phyloP scores from a whole-genome alignment of 2,797 vertebrate species.

The Vespertilio murinus region DNA sequence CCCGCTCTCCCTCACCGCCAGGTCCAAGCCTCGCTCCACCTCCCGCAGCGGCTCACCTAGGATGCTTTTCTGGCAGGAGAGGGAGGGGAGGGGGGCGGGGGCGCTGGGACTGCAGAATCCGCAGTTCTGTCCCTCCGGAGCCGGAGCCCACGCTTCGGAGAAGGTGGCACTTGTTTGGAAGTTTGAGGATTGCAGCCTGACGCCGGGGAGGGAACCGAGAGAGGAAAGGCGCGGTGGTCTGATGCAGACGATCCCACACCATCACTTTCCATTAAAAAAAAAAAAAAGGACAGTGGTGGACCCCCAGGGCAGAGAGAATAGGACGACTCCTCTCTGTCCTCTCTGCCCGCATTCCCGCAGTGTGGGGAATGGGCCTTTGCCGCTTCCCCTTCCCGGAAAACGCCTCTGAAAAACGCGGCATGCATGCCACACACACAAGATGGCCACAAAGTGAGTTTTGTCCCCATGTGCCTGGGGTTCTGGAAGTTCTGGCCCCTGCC shows the following conservation, averaged over 20 bases:
- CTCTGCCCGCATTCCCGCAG: background rate
- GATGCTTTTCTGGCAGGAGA: conserved; percentile 2
- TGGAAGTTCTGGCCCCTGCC: background rate
- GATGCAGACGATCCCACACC: background rate
- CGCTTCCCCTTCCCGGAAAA: conserved; percentile 28
- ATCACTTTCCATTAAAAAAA: background rate
- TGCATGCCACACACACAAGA: background rate
- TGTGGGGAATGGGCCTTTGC: background rate
- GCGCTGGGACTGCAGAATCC: conserved; percentile 44
- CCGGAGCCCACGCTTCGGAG: background rate
- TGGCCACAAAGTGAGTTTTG: background rate
- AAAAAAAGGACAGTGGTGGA: background rate
- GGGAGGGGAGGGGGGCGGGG: too few relatives aligned
- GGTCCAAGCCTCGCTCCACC: conserved; percentile 1
- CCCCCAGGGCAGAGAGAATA: background rate
- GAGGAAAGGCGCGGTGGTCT: accelerated
- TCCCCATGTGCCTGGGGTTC: background rate
- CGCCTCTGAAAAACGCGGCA: background rate
- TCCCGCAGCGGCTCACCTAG: conserved; percentile 65
- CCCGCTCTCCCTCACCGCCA: background rate
- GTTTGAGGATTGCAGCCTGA: background rate
- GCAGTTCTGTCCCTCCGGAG: conserved; percentile 34
- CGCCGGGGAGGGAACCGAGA: background rate
- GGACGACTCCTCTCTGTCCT: conserved; percentile 37
- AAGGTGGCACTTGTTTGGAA: conserved; percentile 57